Evolutionary conservation across 1,140 invertebrate species (phyloP), one percentile per base, ranked within the genome.

Genomic region (Sitobion miscanthi): DNA sequence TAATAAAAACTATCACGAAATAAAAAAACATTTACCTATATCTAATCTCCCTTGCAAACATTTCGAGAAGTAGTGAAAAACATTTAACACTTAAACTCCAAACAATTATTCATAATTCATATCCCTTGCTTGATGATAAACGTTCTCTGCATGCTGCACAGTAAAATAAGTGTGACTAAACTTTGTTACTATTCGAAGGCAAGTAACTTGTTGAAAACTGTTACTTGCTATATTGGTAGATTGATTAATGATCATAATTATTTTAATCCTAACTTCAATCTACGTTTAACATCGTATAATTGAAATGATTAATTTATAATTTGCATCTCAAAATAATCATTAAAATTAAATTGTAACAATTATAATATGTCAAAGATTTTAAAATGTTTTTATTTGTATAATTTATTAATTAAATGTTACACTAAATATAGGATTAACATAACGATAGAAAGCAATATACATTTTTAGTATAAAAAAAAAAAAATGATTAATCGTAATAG

Each of bases 201-300:
- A 89, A 89, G 35, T 54, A 23, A 57, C n/a, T 89, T 57, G 87
- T 89, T 89, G 87, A 54, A 89, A 89, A 89, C 49, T 89, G 17
- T 54, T 9, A 38, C 35, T 54, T 38, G 57, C 49, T 89, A 8
- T 23, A 54, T 89, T 89, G 49, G 23, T 20, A 57, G 20, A 54
- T 89, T 89, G 87, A 89, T 89, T 54, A 57, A 89, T 52, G 49
- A 38, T 57, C 87, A 88, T 88, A 87, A 83, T 83, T 83, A 49
- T 87, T 87, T 17, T 20, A 87, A 87, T 49, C 6, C 45, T 20
- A 87, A 87, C 45, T n/a, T 11, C 30, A n/a, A 87, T 49, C 17
- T n/a, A 20, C 21, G 8, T 49, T 87, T 45, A 87, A 49, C 35
- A 5, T 30, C 11, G 3, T 30, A 20, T n/a, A 47, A n/a, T 88